Base-by-base conservation (phyloP, 2,888 invertebrate genomes). In the Epistrophella euchroma region DNA sequence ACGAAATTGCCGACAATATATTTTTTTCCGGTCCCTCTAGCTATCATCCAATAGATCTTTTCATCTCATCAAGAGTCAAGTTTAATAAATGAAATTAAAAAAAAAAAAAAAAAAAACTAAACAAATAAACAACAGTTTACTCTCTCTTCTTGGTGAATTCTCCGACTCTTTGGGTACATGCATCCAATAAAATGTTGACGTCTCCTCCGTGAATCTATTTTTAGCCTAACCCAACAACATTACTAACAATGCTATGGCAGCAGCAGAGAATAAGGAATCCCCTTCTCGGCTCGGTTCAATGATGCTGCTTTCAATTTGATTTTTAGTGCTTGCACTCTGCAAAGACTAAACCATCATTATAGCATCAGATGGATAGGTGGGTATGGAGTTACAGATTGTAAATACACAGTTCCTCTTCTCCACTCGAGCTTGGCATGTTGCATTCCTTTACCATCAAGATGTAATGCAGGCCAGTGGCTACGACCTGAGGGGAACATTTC, bases 201-300 rank as follows among this genome's bases (percentile, higher is more conserved):
- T 71, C 55, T 47, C 71, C 62, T 28, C 5, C 4, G 73, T 52
- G 45, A 72, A 58, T 71, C 74, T 86, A 82, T 86, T 86, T 86
- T 82, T 82, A 86, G 77, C 50, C 37, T 32, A 50, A 37, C n/a
- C 56, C 58, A 58, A 50, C 50, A 50, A 45, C 55, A 35, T 45
- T 60, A 17, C 66, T 17, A 64, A 70, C 52, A 25, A 25, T 62
- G 35, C 22, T 35, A n/a, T 4, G 1, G 32, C 35, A 5, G n/a
- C 25, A 40, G 15, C 28, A n/a, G 7, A 45, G 9, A 62, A n/a
- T n/a, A n/a, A 73, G 73, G 82, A 86, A 81, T 86, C 86, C 71
- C 81, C 66, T 74, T 77, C 66, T 58, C 74, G 74, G 73, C 66
- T 58, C 74, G 74, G 73, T 86, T 78, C 77, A 82, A 81, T 86